phyloP scores from a whole-genome alignment of 2,113 vertebrate species.

The Jacana jacana region DNA sequence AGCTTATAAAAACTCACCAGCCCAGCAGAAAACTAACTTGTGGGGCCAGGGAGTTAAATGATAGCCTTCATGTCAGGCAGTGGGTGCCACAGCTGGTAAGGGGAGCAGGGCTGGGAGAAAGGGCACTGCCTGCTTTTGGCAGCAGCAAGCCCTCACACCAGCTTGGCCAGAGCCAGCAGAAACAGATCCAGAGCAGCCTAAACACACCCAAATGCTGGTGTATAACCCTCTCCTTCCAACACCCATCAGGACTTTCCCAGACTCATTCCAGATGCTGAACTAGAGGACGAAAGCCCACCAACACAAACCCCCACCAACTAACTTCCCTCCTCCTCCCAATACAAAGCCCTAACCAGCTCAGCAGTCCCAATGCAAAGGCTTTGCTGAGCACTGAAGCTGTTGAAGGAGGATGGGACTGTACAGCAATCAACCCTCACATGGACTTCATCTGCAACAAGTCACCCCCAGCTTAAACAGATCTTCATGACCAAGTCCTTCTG shows the following conservation, averaged over 20 bases:
- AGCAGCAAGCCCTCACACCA: neutral
- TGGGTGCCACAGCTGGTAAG: neutral
- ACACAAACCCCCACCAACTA: fast-evolving
- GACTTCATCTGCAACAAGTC: neutral
- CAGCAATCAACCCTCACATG: neutral
- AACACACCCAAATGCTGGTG: neutral
- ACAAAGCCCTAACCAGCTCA: neutral
- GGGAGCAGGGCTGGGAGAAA: neutral
- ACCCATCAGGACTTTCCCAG: neutral
- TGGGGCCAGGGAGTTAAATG: neutral
- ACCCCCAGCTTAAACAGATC: neutral
- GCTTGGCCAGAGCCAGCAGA: neutral
- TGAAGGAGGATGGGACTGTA: neutral
- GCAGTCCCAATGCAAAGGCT: neutral
- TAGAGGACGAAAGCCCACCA: neutral
- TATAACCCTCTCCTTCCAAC: neutral
- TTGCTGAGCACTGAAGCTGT: neutral
- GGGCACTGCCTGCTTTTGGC: neutral
- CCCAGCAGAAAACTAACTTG: neutral
- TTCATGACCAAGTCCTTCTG: neutral
- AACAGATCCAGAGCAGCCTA: neutral
- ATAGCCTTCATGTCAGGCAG: neutral
- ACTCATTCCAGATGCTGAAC: neutral
- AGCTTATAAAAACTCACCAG: neutral
- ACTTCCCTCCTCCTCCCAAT: neutral